Base-by-base conservation (phyloP, 1,140 invertebrate genomes). In the Drosophila murphyi region DNA sequence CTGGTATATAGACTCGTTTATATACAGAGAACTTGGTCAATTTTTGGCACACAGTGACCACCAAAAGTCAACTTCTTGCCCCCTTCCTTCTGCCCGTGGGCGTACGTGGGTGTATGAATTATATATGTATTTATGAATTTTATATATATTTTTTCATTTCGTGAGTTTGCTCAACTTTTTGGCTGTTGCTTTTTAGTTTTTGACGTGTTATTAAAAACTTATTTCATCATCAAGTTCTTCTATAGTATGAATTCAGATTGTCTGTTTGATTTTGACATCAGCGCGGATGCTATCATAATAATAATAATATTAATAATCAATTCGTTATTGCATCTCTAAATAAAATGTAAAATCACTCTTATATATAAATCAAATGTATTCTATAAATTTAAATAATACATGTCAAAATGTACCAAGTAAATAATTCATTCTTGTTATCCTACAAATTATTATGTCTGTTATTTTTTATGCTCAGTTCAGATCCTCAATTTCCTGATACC, bases 11-110 rank as follows among this genome's bases (percentile, higher is more conserved):
- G 62, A 50, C 48, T 43, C 41, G 32, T 62, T 20, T 57, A 70
- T 50, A 32, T 50, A 57, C 47, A 63, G 52, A 51, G 20, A 71
- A 65, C 73, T 68, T 63, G 68, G 62, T 61, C 57, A 76, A 67
- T 72, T 72, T 60, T 54, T 57, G 12, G 39, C 62, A 32, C 59
- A 65, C 63, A 70, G 65, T 65, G 60, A 54, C 68, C 57, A 56
- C 47, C 74, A 60, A 76, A 64, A 72, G 64, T 79, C 74, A 72
- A 73, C 74, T 55, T 64, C 5, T 34, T 7, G 54, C 6, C 59
- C 43, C 7, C 48, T 31, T 51, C 8, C 4, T 31, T 29, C 12
- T 43, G 29, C 32, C n/a, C 47, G 39, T 43, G 39, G 39, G 39
- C 39, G 39, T 43, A 20, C 20, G 20, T 20, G 20, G 20, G 20